phyloP scores from a whole-genome alignment of 2,113 vertebrate genomes.

The Callospermophilus lateralis region DNA sequence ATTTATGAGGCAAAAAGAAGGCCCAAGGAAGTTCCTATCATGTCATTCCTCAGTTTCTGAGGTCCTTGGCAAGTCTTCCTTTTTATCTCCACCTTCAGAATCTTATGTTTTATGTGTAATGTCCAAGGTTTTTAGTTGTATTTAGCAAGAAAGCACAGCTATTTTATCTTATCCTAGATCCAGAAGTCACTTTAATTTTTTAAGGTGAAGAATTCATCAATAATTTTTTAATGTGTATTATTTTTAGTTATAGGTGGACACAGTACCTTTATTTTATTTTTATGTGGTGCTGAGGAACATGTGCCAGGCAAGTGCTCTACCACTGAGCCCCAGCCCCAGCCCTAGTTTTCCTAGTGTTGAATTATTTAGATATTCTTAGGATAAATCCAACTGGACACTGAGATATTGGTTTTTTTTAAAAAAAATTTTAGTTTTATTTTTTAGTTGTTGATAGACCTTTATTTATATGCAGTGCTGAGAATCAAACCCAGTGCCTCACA shows the following conservation, averaged over 20 bases:
- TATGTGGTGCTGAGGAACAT: no score
- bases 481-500: no score
- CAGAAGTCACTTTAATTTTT: neutral
- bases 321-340: no score
- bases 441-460: no score
- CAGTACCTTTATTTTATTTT: no score
- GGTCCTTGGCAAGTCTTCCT: neutral
- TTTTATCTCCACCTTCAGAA: neutral
- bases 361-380: neutral
- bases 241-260: no score
- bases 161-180: neutral
- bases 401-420: neutral
- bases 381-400: neutral
- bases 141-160: neutral
- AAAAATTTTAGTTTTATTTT: no score
- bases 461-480: no score
- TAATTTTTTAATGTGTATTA: neutral
- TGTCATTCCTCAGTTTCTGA: neutral
- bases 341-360: slow-evolving; percentile 24
- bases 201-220: neutral
- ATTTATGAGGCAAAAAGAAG: neutral
- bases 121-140: neutral
- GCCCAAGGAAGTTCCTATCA: neutral
- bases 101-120: neutral
- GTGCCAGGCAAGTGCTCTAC: no score